Base-by-base conservation (phyloP, 1,140 invertebrate genomes). In the Drosophila simulans region DNA sequence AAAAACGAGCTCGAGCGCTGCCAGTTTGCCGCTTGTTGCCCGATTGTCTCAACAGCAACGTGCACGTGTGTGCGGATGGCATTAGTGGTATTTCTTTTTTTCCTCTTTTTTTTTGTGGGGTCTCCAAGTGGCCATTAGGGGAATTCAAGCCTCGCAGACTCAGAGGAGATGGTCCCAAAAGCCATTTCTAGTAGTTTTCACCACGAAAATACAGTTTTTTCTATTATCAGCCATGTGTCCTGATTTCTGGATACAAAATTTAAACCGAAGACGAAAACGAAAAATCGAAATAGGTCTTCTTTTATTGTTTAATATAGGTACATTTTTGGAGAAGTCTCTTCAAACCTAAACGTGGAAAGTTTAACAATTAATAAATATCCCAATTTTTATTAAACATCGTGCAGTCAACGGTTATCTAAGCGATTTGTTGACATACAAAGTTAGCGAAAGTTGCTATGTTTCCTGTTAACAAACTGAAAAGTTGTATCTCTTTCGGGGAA, bases 11-110 rank as follows among this genome's bases (percentile, higher is more conserved):
- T 58, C 54, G 34, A 66, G 72, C 48, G 43, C 60, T 55, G 40
- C 39, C 59, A 63, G 59, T 59, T 63, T 63, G 48, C 37, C 20
- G 54, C 57, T 43, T 53, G 46, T 48, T 80, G 57, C 49, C 68
- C 70, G 77, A 80, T 85, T 85, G 81, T 80, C 82, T 77, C 64
- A 73, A 74, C 53, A 46, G 37, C 58, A 12, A 48, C 31, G 51
- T 11, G 22, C 12, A 5, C 17, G 31, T 51, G 25, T 48, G 22
- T 54, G 51, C 10, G 27, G 20, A 4, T 17, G 48, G 48, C 8
- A 51, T 34, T 51, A 31, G 48, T 31, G 48, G 13, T 48, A 27
- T 48, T 31, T n/a, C 25, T 51, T n/a, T 17, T 45, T 12, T 17
- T 3, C 1, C 13, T 43, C 25, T 40, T 46, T 20, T 11, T 8